phyloP scores from a whole-genome alignment of 2,113 vertebrate species.

The Haplochromis burtoni region DNA sequence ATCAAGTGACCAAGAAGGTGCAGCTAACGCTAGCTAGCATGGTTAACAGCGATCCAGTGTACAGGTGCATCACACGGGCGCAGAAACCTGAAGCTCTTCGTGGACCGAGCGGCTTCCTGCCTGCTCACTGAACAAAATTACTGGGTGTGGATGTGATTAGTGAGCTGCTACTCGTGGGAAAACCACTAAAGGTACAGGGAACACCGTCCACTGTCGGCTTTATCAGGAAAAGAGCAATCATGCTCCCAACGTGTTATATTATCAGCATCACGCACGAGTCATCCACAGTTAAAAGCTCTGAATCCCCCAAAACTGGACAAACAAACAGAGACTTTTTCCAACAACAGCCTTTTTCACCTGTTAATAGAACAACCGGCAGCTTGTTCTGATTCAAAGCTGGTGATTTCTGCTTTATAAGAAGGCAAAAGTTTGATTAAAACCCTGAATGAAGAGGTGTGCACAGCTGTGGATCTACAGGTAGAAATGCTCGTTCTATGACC shows the following conservation, averaged over 20 bases:
- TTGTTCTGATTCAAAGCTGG: rapidly evolving
- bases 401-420: neutral
- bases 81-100: neutral
- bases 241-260: neutral
- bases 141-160: neutral
- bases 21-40: neutral
- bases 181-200: neutral
- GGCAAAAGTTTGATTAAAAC: neutral
- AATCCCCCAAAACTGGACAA: neutral
- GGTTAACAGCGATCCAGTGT: neutral
- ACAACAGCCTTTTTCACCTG: neutral
- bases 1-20: neutral
- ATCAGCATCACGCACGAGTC: neutral
- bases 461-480: neutral
- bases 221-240: neutral
- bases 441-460: neutral
- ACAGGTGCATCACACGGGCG: neutral
- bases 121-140: neutral
- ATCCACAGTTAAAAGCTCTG: neutral
- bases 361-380: neutral
- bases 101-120: neutral
- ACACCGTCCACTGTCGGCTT: rapidly evolving
- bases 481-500: rapidly evolving
- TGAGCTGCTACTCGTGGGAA: neutral
- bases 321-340: neutral